Evolutionary conservation across 2,113 vertebrate species (phyloP), one percentile per base, ranked within the genome.

Genomic region (Smithornis capensis): DNA sequence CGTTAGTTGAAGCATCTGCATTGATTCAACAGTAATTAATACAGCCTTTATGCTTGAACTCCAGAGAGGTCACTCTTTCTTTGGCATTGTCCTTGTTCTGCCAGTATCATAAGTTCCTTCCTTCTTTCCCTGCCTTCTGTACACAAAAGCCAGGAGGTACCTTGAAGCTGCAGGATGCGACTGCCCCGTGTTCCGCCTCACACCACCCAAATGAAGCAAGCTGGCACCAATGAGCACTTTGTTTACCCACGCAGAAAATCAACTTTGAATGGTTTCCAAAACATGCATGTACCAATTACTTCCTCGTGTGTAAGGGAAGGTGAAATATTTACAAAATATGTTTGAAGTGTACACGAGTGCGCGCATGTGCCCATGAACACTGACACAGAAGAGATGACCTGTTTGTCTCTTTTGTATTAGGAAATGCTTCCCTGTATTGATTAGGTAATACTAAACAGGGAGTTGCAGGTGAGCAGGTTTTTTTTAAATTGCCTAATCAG

Each of bases 201-300:
- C 37, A 18, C 83, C 4, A 10, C 95, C 68, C 88, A 47, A 38
- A 56, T 40, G 44, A 81, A 69, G 28, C 75, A 52, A 49, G 79
- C 73, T 94, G 83, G 90, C 52, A 92, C 88, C 68, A 90, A 47
- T 42, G 56, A 94, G 74, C 91, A 45, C 64, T 82, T 60, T 87
- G 82, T 70, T 97, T 96, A 95, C 75, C 96, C 85, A 94, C 50
- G 79, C 88, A 96, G 94, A 93, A 95, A 95, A 89, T 95, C 92
- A 85, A 55, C 87, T 94, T 92, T 94, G 82, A 91, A 97, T 90
- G 92, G 88, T 90, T 87, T 95, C 94, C 93, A 96, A 95, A 96
- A 95, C 91, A 89, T 97, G 89, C 80, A 94, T 93, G 88, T 95
- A 91, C 77, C 92, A 94, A 69, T 97, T 97, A 90, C 81, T 93